Percentiles rank a stretch among this genome's conserved stretches.
phyloP scores from a whole-genome alignment of 2,113 vertebrate genomes.

The Turdus rufiventris region DNA sequence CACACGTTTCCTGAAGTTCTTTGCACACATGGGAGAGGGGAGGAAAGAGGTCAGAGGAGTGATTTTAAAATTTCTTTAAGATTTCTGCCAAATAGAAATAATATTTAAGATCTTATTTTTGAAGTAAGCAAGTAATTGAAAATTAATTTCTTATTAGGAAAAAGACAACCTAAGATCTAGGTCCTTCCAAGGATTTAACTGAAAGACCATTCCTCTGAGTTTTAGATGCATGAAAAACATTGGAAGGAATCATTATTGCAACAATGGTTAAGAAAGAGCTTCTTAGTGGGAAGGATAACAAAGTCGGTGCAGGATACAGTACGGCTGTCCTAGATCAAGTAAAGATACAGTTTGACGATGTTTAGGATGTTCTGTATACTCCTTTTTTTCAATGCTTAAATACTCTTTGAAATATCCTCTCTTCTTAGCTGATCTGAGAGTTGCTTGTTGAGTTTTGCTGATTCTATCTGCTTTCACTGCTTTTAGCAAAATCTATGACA shows the following conservation, averaged over 20 bases:
- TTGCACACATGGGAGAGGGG: neutral
- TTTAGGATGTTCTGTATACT: neutral
- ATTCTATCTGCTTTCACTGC: neutral
- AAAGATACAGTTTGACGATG: neutral
- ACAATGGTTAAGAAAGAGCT: neutral
- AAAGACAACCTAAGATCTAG: neutral
- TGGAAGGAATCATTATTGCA: neutral
- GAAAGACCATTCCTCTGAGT: neutral
- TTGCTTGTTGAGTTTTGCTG: neutral
- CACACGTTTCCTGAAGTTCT: neutral
- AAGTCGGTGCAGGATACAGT: neutral
- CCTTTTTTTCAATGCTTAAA: neutral
- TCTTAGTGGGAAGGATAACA: neutral
- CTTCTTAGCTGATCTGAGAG: neutral
- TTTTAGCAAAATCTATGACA: neutral
- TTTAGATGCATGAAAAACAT: neutral
- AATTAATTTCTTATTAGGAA: neutral
- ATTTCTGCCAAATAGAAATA: neutral
- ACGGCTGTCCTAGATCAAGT: neutral
- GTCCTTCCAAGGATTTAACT: neutral
- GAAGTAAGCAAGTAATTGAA: neutral
- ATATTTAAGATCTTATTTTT: neutral
- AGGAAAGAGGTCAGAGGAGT: neutral
- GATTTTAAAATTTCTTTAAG: neutral
- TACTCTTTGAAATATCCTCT: neutral